Evolutionary conservation across 2,797 vertebrate genomes (phyloP), one percentile per base, ranked within the genome.

Genomic region (Halcyon chelicuti): DNA sequence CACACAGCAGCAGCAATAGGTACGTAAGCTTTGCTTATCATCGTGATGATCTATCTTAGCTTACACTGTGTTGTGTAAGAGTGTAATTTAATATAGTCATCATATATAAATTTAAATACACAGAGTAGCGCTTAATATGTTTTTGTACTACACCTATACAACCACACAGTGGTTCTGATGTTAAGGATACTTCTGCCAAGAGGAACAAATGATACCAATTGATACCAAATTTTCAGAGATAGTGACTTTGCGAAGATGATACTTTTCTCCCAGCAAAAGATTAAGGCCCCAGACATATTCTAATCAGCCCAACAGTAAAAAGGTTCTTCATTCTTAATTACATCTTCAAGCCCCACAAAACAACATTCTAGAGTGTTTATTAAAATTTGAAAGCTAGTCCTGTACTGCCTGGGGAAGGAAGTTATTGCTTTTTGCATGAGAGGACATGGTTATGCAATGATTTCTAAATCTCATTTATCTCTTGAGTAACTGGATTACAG

Each of bases 391-490:
- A 73, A 90, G 58, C 54, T 75, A 86, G 54, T 88, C 77, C 73
- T 93, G 46, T 88, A 75, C 46, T 81, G 79, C 86, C 92, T 92
- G 78, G 47, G 70, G 86, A 97, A 78, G 73, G 75, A 90, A 90
- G 31, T 66, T 90, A 92, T 4, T 90, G 66, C 66, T 72, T 93
- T 94, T 90, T 86, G 70, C 70, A 60, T 62, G 28, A 91, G 33
- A 92, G 72, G 49, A 91, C 6, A 3, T 78, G n/a, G 62, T 93
- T 88, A 81, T 66, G 52, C 37, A 88, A 66, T 72, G 51, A 90
- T 83, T 86, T 83, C 91, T 86, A 73, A 93, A 91, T 91, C 87
- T 96, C 85, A 77, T 93, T 95, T 95, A 62, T 89, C 80, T 94
- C 70, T 84, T 81, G 42, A 63, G 25, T 86, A 96, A 94, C 78